A percentile compares a stretch with the other conserved stretches of the same genome.
These are phyloP conservation scores for Volucella inflata DNA, from an alignment of 2,888 invertebrate species.

Conservation along the genomic window DNA sequence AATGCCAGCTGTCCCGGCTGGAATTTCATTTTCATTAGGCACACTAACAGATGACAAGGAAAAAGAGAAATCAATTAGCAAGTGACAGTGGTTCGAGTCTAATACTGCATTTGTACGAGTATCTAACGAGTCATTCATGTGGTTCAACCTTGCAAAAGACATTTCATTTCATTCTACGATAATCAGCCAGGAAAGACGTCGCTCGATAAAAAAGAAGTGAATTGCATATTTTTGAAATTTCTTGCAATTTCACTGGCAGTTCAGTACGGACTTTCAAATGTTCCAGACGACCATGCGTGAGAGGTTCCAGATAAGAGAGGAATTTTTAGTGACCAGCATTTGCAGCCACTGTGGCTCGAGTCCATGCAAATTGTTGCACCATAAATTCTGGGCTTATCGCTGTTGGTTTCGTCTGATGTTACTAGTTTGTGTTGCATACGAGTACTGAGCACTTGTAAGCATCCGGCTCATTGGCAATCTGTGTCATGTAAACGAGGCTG, in stretches of 20 bases:
- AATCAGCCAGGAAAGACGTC: not conserved
- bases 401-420: no score
- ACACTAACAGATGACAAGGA: conserved; percentile 2
- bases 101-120: no score
- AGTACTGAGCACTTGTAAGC: not conserved
- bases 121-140: not conserved
- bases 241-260: not conserved
- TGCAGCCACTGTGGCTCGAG: not conserved
- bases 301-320: conserved; percentile 8
- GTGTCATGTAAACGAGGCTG: conserved; percentile 19
- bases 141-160: not conserved
- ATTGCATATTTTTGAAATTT: no score
- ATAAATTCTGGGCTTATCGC: not conserved
- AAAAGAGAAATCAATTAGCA: conserved; percentile 24
- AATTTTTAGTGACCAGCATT: not conserved
- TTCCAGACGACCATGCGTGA: not conserved
- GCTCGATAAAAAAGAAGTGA: conserved; percentile 2
- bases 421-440: no score
- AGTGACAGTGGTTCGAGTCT: conserved; percentile 9
- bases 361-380: conserved; percentile 11
- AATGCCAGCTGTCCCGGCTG: not conserved
- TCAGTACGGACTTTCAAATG: not conserved
- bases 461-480: conserved; percentile 9
- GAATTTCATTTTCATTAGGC: conserved; percentile 35
- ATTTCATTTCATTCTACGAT: conserved; percentile 1